Conservation (phyloP, 1,140 invertebrate genomes). For the Diachasma alloeum region DNA sequence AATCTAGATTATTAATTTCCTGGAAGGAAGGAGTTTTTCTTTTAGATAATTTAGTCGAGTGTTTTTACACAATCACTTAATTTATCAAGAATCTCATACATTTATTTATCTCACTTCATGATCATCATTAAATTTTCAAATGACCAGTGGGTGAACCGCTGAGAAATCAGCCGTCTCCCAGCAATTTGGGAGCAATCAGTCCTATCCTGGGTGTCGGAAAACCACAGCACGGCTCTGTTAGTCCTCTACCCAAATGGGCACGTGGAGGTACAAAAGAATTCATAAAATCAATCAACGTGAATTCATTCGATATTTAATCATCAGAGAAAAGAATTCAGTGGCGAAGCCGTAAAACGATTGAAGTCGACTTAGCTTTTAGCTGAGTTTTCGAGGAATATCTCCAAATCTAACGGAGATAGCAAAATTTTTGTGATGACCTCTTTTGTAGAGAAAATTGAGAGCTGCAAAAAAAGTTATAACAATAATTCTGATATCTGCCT, state of each 20-base stretch:
- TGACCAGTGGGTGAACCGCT: slow-evolving; percentile 65
- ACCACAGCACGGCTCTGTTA: slow-evolving; percentile 59
- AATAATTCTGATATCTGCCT: too few relatives aligned
- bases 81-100: slow-evolving; percentile 43
- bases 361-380: too few relatives aligned
- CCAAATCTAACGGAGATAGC: too few relatives aligned
- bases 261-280: slow-evolving; percentile 62
- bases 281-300: neutral
- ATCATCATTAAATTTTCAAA: slow-evolving; percentile 25
- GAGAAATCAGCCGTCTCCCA: slow-evolving; percentile 66
- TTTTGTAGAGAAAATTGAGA: too few relatives aligned
- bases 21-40: slow-evolving; percentile 27
- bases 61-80: neutral
- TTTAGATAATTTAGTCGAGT: slow-evolving; percentile 14
- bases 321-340: neutral
- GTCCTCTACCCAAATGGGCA: slow-evolving; percentile 69
- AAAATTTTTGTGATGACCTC: too few relatives aligned
- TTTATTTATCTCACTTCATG: slow-evolving; percentile 21
- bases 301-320: slow-evolving; percentile 25
- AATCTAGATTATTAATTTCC: slow-evolving; percentile 9
- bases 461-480: too few relatives aligned
- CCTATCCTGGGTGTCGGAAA: slow-evolving; percentile 53
- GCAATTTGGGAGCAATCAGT: slow-evolving; percentile 56
- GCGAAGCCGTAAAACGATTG: too few relatives aligned
- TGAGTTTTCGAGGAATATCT: too few relatives aligned